phyloP scores from a whole-genome alignment of 2,113 vertebrate species.

The Perca flavescens region DNA sequence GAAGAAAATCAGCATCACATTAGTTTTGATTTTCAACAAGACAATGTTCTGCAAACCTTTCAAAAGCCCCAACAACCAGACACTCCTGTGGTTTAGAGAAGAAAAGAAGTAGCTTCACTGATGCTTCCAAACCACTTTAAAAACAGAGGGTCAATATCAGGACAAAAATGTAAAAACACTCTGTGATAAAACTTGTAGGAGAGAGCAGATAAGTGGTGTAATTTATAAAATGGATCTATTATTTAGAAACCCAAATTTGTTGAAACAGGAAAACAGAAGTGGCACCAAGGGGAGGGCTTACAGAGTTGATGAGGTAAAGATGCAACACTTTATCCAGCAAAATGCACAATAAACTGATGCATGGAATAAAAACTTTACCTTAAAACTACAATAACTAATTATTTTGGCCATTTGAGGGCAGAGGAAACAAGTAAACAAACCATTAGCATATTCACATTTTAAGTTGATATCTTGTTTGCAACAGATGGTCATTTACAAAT shows the following conservation, averaged over 20 bases:
- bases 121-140: neutral
- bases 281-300: neutral
- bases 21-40: neutral
- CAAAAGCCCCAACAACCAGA: neutral
- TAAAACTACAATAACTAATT: neutral
- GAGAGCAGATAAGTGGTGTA: conserved; percentile 17
- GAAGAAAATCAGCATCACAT: neutral
- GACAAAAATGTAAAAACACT: neutral
- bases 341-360: neutral
- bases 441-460: too few species aligned
- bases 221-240: conserved; percentile 3
- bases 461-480: neutral
- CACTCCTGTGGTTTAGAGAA: neutral
- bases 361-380: neutral
- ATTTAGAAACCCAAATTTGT: neutral
- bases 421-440: neutral
- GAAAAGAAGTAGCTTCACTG: neutral
- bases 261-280: neutral
- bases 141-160: neutral
- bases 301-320: neutral
- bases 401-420: neutral
- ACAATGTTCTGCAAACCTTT: neutral
- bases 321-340: neutral
- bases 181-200: neutral
- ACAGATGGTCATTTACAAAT: neutral